These are phyloP conservation scores for Lytechinus pictus DNA, from an alignment of 35 echinoderm and acorn worm genomes.

Conservation along the genomic window DNA sequence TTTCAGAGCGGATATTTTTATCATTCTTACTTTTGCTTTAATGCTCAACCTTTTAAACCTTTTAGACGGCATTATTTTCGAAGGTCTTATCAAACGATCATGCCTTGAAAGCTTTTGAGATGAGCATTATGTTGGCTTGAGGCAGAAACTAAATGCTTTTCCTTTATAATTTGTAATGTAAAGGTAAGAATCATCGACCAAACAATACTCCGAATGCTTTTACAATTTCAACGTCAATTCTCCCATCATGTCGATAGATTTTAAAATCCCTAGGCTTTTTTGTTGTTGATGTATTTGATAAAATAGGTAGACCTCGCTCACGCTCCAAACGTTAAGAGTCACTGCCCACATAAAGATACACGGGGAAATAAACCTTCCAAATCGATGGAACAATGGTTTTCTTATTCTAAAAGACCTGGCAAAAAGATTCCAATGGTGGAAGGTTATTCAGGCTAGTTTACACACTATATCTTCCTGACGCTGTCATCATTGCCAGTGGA, in stretches of 20 bases:
- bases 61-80: too few species aligned
- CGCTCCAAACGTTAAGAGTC: neutral
- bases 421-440: neutral
- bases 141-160: neutral
- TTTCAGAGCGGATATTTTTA: too few species aligned
- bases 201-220: neutral
- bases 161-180: neutral
- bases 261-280: neutral
- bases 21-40: too few species aligned
- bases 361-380: neutral
- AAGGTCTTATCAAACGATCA: too few species aligned
- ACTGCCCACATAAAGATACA: neutral
- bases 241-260: neutral
- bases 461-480: neutral
- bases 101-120: neutral
- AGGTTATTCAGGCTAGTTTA: neutral
- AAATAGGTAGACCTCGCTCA: neutral
- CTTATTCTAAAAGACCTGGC: neutral
- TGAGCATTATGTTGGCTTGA: neutral
- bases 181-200: neutral
- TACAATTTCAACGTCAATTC: neutral
- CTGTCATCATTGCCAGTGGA: neutral
- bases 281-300: too few species aligned
- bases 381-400: neutral
- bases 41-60: too few species aligned